Evolutionary conservation across 2,888 invertebrate genomes (phyloP).

Genomic region (Amblyteles armatorius): DNA sequence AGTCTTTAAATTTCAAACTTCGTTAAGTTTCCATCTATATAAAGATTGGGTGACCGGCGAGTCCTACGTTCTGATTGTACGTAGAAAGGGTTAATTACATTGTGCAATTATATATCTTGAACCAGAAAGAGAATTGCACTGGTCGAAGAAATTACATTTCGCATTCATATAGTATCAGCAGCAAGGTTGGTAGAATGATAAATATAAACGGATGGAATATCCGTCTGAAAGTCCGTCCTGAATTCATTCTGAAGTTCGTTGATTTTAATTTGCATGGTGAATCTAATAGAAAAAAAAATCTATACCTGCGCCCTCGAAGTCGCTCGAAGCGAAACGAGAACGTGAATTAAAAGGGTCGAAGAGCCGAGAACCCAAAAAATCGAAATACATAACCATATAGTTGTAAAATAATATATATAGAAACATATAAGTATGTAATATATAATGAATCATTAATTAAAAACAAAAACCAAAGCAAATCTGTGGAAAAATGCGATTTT

Average conservation of each 20-base stretch:
- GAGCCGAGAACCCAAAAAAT: background rate
- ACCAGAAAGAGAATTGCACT: background rate
- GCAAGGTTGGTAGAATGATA: conserved; percentile 22
- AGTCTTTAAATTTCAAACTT: too few relatives aligned
- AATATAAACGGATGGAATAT: conserved; percentile 74
- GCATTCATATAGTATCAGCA: conserved; percentile 7
- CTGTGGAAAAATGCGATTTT: background rate
- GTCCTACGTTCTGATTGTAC: background rate
- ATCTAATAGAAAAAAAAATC: conserved; percentile 77
- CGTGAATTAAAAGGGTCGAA: background rate
- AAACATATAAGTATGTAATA: too few relatives aligned
- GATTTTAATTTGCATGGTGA: conserved; percentile 76
- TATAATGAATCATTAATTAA: background rate
- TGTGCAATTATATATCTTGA: background rate
- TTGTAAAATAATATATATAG: too few relatives aligned
- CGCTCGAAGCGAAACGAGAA: conserved; percentile 42
- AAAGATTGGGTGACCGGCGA: too few relatives aligned
- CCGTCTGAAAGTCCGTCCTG: conserved; percentile 65
- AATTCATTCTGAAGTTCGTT: conserved; percentile 13
- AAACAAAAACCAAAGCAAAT: background rate
- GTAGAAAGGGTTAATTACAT: background rate
- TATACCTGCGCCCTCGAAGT: conserved; percentile 65
- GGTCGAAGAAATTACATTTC: conserved; percentile 15
- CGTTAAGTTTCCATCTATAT: too few relatives aligned
- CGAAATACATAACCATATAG: too few relatives aligned